phyloP scores from a whole-genome alignment of 1,140 invertebrate genomes.

The Conus ventricosus region DNA sequence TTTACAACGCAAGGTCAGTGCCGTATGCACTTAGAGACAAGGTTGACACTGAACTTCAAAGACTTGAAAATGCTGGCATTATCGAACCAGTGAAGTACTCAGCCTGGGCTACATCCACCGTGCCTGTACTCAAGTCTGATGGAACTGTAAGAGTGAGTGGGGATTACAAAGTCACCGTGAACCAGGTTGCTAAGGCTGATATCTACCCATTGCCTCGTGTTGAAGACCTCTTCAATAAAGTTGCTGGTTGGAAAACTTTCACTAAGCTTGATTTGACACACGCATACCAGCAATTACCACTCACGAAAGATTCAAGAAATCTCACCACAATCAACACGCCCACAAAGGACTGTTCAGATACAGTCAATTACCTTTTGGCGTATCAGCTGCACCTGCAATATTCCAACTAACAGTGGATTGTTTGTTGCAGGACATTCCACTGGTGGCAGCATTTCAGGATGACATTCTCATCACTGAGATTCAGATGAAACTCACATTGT shows the following conservation, averaged over 20 bases:
- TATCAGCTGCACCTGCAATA: slow-evolving; percentile 39
- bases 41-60: background rate
- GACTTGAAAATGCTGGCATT: background rate
- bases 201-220: slow-evolving; percentile 12
- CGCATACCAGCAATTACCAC: background rate
- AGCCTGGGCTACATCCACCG: slow-evolving; percentile 30
- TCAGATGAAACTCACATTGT: no score
- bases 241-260: background rate
- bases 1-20: background rate
- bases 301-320: slow-evolving; percentile 30
- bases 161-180: slow-evolving; percentile 28
- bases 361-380: slow-evolving; percentile 36
- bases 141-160: slow-evolving; percentile 29
- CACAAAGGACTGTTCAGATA: slow-evolving; percentile 33
- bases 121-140: slow-evolving; percentile 1
- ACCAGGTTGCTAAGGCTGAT: background rate
- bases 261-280: background rate
- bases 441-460: no score
- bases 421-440: no score
- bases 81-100: background rate
- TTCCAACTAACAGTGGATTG: background rate
- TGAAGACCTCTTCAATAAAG: slow-evolving; percentile 15
- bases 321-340: slow-evolving; percentile 45
- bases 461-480: no score
- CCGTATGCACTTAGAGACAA: background rate